Evolutionary conservation across 92 coral and sea anemone species (phyloP).

Genomic region (Palythoa caribaeorum): DNA sequence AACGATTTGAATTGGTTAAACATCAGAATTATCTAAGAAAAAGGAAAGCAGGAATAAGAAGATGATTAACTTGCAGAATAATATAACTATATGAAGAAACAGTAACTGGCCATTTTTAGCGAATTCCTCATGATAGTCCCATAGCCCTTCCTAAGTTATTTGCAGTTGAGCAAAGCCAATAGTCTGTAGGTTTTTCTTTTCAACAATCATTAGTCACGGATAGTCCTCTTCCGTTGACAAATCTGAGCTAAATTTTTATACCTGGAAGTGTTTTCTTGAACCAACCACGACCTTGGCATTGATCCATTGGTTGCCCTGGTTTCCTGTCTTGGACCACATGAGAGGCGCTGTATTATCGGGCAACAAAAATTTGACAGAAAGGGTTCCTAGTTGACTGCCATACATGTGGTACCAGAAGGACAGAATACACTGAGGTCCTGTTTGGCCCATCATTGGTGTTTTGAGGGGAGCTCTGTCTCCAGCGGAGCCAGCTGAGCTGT

Average conservation of each 20-base stretch:
- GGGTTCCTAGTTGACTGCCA: conserved; percentile 78
- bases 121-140: background rate
- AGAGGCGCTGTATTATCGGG: conserved; percentile 75
- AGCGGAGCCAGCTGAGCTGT: conserved; percentile 83
- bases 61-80: too few species aligned
- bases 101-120: background rate
- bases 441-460: conserved; percentile 83
- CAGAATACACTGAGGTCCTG: conserved; percentile 90
- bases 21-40: background rate
- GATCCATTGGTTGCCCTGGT: conserved; percentile 86
- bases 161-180: background rate
- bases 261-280: conserved; percentile 91
- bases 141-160: background rate
- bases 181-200: background rate
- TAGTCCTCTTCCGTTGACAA: background rate
- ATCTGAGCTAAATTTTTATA: conserved; percentile 14
- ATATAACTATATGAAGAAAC: too few species aligned
- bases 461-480: conserved; percentile 83
- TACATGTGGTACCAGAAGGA: conserved; percentile 99
- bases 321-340: conserved; percentile 85
- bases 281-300: conserved; percentile 78
- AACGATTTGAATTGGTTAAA: background rate
- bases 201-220: background rate
- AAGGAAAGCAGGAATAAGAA: background rate
- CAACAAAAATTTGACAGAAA: conserved; percentile 80